Conservation (phyloP, 2,797 vertebrate genomes). For the Kryptopterus vitreolus region DNA sequence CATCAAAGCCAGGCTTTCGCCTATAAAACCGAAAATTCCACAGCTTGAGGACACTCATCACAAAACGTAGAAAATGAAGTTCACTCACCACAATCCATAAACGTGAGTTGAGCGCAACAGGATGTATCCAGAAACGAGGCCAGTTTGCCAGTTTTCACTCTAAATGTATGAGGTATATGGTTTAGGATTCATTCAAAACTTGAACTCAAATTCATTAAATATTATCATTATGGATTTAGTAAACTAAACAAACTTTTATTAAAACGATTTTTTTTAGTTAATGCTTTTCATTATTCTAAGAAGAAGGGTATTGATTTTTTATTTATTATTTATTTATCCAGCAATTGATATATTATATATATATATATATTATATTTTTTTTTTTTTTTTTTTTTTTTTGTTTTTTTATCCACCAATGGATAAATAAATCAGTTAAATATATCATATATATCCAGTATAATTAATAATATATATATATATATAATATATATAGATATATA, state of each 20-base stretch:
- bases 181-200: not conserved
- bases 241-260: not conserved
- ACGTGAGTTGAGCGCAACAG: constrained; percentile 92
- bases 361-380: no score
- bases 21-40: not conserved
- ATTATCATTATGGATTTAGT: not conserved
- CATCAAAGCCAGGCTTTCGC: not conserved
- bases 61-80: not conserved
- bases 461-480: no score
- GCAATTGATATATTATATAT: no score
- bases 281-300: not conserved
- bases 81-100: constrained; percentile 90
- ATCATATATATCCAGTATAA: no score
- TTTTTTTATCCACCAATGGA: no score
- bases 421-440: no score
- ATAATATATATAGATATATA: no score
- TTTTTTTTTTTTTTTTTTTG: no score
- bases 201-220: no score
- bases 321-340: no score
- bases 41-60: not conserved
- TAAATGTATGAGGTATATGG: constrained; percentile 56
- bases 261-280: not conserved
- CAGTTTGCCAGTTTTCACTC: constrained; percentile 92
- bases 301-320: not conserved
- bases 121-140: constrained; percentile 95